These are phyloP conservation scores for Polyommatus icarus DNA, from an alignment of 2,888 invertebrate species.

Conservation along the genomic window DNA sequence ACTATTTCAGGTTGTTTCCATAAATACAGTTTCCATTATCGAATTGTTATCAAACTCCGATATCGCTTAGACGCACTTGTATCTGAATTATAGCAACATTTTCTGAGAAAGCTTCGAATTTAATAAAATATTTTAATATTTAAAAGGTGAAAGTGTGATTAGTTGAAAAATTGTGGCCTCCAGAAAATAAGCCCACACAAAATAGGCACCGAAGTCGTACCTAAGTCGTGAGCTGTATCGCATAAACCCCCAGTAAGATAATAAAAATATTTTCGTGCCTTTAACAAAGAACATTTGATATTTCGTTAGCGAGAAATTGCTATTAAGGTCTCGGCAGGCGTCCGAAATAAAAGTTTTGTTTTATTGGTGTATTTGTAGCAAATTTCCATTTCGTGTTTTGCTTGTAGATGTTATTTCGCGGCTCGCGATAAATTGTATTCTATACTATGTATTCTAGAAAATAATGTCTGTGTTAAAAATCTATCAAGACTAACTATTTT, in stretches of 20 bases:
- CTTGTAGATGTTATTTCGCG: neutral
- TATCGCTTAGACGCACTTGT: neutral
- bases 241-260: neutral
- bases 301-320: slow-evolving; percentile 28
- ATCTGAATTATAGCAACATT: neutral
- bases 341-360: slow-evolving; percentile 20
- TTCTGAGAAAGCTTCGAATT: neutral
- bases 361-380: neutral
- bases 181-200: neutral
- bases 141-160: neutral
- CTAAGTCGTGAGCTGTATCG: neutral
- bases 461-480: neutral
- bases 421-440: neutral
- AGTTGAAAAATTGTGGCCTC: neutral
- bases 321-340: slow-evolving; percentile 18
- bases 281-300: neutral
- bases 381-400: neutral
- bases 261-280: slow-evolving; percentile 11
- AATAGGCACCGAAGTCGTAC: neutral
- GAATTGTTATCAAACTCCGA: neutral
- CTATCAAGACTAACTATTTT: neutral
- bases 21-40: slow-evolving; percentile 5
- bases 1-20: neutral
- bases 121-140: neutral
- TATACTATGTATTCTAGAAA: too few relatives aligned